These are phyloP conservation scores for Ceraclea dissimilis DNA, from an alignment of 2,888 invertebrate species.

Conservation along the genomic window DNA sequence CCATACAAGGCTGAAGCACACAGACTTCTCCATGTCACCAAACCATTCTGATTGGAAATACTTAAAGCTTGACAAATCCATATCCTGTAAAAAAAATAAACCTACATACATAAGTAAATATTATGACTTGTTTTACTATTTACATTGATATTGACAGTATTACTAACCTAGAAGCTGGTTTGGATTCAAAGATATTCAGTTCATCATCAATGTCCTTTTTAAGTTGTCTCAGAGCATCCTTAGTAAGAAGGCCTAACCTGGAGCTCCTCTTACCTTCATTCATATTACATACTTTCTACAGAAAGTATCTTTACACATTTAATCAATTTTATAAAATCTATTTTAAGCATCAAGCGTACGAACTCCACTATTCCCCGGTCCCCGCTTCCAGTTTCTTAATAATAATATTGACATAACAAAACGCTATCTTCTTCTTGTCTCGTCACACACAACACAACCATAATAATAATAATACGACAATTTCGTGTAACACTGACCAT, in stretches of 20 bases:
- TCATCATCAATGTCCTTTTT: slow-evolving; percentile 19
- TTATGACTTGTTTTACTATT: neutral
- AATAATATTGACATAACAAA: too few relatives aligned
- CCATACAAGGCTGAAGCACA: slow-evolving; percentile 9
- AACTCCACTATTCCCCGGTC: too few relatives aligned
- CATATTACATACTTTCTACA: slow-evolving; percentile 10
- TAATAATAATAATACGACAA: too few relatives aligned
- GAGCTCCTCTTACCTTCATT: slow-evolving; percentile 8
- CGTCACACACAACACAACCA: too few relatives aligned
- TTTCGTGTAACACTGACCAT: too few relatives aligned
- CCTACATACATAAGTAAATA: neutral
- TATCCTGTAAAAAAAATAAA: slow-evolving; percentile 7
- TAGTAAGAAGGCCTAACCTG: slow-evolving; percentile 14
- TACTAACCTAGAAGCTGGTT: slow-evolving; percentile 17
- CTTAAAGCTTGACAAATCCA: slow-evolving; percentile 13
- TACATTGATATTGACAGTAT: neutral
- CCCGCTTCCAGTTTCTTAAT: too few relatives aligned
- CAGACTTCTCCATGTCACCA: slow-evolving; percentile 21
- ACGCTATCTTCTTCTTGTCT: too few relatives aligned
- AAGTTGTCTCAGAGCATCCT: slow-evolving; percentile 19
- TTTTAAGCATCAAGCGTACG: too few relatives aligned
- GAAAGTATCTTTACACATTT: too few relatives aligned
- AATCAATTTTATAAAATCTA: too few relatives aligned
- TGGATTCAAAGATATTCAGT: slow-evolving; percentile 15
- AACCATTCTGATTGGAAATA: slow-evolving; percentile 18